A percentile compares a stretch with the other conserved stretches of the same genome.
These are phyloP conservation scores for Tetheella fluctuosa DNA, from an alignment of 2,888 invertebrate genomes.

Conservation along the genomic window DNA sequence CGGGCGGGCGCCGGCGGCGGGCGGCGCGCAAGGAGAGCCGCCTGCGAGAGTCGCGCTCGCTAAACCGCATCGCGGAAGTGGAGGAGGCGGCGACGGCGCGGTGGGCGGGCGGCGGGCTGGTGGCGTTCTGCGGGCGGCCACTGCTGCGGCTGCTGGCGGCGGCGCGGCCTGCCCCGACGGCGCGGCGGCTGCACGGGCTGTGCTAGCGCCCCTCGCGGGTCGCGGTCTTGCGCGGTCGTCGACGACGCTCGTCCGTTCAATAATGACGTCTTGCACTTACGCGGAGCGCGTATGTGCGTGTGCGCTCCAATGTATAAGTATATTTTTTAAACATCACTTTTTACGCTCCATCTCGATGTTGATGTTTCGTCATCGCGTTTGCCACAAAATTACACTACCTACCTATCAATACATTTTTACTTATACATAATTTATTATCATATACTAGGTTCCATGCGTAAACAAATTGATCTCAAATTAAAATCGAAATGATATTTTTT, in stretches of 20 bases:
- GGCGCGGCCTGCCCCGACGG: slow-evolving; percentile 71
- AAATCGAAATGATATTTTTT: too few species aligned
- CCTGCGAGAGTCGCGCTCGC: slow-evolving; percentile 91
- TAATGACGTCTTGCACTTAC: not conserved
- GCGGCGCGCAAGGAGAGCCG: slow-evolving; percentile 76
- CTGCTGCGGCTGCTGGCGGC: slow-evolving; percentile 78
- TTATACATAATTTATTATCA: slow-evolving; percentile 1
- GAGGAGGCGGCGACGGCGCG: slow-evolving; percentile 87
- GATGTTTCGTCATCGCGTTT: not conserved
- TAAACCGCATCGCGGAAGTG: slow-evolving; percentile 94
- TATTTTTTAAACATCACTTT: not conserved
- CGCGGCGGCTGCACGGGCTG: slow-evolving; percentile 73
- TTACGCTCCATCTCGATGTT: not conserved
- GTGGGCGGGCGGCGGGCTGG: slow-evolving; percentile 70
- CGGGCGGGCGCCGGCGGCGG: slow-evolving; percentile 63
- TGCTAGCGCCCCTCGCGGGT: slow-evolving; percentile 52
- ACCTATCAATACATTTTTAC: not conserved
- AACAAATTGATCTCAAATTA: too few species aligned
- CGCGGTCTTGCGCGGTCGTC: not conserved
- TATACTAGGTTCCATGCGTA: not conserved
- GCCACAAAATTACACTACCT: not conserved
- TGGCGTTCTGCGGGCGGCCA: slow-evolving; percentile 75
- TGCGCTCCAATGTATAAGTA: not conserved
- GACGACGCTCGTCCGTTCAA: not conserved
- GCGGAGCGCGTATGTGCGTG: not conserved